Conservation (phyloP, 2,888 invertebrate species). For the Calliphora vomitoria region DNA sequence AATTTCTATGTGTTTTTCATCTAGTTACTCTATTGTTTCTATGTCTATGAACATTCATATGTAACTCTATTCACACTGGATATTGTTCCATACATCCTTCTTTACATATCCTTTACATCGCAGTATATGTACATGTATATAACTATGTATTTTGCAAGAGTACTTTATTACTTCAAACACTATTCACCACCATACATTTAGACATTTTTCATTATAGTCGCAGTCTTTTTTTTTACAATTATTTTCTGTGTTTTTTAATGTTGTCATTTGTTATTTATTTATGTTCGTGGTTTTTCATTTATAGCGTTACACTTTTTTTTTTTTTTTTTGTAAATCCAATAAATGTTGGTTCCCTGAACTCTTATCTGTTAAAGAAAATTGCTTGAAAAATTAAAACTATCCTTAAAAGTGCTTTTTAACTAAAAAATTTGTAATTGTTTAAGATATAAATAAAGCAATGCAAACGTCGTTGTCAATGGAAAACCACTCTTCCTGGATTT, state of each 20-base stretch:
- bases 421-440: neutral
- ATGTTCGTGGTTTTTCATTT: constrained; percentile 49
- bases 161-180: constrained; percentile 64
- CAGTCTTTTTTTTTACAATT: constrained; percentile 48
- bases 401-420: neutral
- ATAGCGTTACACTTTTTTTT: neutral
- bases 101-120: constrained; percentile 29
- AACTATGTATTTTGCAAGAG: constrained; percentile 11
- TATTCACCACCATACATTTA: constrained; percentile 49
- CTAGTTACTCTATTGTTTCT: constrained; percentile 57
- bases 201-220: constrained; percentile 68
- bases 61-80: constrained; percentile 9
- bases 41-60: constrained; percentile 21
- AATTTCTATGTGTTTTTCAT: constrained; percentile 45
- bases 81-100: constrained; percentile 50
- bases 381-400: neutral
- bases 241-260: constrained; percentile 59
- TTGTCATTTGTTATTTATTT: constrained; percentile 64
- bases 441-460: too few species aligned
- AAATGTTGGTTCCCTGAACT: constrained; percentile 12
- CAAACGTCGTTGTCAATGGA: too few species aligned
- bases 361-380: neutral
- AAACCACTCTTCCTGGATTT: too few species aligned
- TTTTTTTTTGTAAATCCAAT: constrained; percentile 17
- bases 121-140: neutral